Conservation (phyloP, 1,140 invertebrate species). For the Drosophila tropicalis region DNA sequence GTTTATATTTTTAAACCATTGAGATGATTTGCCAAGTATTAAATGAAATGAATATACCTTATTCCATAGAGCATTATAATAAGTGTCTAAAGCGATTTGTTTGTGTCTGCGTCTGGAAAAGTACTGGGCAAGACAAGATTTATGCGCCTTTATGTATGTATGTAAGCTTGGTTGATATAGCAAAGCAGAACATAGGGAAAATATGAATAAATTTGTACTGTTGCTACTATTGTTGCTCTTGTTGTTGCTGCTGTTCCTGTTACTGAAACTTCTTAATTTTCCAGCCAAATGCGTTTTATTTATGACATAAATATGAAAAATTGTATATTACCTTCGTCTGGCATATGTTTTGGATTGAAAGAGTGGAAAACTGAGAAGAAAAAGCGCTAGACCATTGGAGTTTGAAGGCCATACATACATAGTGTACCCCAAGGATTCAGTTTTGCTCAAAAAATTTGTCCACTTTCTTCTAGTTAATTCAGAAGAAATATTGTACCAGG, state of each 20-base stretch:
- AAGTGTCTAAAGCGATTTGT: conserved; percentile 61
- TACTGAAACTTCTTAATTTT: conserved; percentile 64
- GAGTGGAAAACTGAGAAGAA: too few relatives aligned
- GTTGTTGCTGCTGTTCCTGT: conserved; percentile 14
- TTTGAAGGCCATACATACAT: too few relatives aligned
- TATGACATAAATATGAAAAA: conserved; percentile 45
- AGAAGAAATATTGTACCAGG: too few relatives aligned
- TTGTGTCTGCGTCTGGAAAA: conserved; percentile 53
- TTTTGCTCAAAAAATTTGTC: too few relatives aligned
- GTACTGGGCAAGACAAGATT: conserved; percentile 60
- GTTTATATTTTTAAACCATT: too few relatives aligned
- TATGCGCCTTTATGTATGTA: conserved; percentile 40
- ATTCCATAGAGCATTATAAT: conserved; percentile 29
- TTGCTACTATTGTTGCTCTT: conserved; percentile 12
- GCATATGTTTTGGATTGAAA: too few relatives aligned
- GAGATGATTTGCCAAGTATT: not conserved
- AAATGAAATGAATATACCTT: not conserved
- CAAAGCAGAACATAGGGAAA: conserved; percentile 43
- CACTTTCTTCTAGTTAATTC: too few relatives aligned
- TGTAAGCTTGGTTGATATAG: conserved; percentile 30
- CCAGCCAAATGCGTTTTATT: conserved; percentile 74
- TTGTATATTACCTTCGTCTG: not conserved
- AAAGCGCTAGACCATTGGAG: too few relatives aligned
- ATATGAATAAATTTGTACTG: conserved; percentile 50
- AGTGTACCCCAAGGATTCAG: too few relatives aligned